Base-by-base conservation (phyloP, 2,113 vertebrate genomes). In the Otolemur garnettii region DNA sequence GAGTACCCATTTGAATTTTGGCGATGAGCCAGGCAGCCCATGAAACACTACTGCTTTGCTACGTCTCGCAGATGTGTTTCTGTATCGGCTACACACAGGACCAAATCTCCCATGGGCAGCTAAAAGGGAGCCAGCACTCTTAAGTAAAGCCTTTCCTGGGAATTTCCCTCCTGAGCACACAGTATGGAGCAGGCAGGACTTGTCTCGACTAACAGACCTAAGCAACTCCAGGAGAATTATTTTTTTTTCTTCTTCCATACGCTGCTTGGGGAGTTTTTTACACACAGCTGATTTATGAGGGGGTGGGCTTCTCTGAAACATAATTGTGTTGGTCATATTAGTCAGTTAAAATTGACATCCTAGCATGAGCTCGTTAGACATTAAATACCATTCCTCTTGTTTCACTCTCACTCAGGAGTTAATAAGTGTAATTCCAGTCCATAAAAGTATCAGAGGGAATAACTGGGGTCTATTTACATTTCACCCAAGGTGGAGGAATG, bases 321-420 rank as follows among this genome's bases (percentile, higher is more conserved):
- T 82, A 87, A 93, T 59, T 64, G 30, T 30, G 15, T n/a, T 91
- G 79, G 79, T 94, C 91, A 18, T 64, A 64, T 72, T 17, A 38
- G 38, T n/a, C 60, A 33, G 17, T 86, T 80, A 60, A 68, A 71
- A 35, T 33, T 22, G 28, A 21, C 38, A 14, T 50, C 38, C 60
- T 75, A 50, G n/a, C 28, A 9, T 24, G 24, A 33, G 24, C 77
- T 81, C 69, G 64, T 71, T 68, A 42, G 45, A 50, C 1, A 7
- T 42, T 81, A 57, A n/a, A 9, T 60, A 11, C 28, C 59, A 53
- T 33, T 71, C 22, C 5, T 90, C 55, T 90, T 42, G 19, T 64
- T 87, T 94, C 60, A 62, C 55, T 90, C 19, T 60, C 17, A 53
- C 12, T 75, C 12, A 18, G 69, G 17, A 55, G 50, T 57, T 66